These are phyloP conservation scores for Amiota mariae DNA, from an alignment of 2,888 invertebrate genomes.

Conservation along the genomic window DNA sequence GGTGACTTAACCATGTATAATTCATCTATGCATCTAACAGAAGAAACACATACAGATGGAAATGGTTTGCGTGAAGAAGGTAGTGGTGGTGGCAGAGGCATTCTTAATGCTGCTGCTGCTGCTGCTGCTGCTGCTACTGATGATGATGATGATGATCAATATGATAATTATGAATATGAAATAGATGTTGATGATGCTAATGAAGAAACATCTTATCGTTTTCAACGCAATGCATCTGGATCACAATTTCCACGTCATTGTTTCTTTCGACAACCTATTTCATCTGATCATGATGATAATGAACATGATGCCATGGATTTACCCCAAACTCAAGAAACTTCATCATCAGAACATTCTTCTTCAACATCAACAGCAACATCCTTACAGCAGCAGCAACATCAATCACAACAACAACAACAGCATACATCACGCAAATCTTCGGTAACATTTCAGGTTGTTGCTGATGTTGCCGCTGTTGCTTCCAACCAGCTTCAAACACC, in stretches of 20 bases:
- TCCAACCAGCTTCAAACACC: conserved; percentile 17
- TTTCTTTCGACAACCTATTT: conserved; percentile 68
- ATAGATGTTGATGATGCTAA: conserved; percentile 7
- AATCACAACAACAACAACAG: conserved; percentile 25
- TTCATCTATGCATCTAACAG: conserved; percentile 58
- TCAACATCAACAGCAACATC: conserved; percentile 44
- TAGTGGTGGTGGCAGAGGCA: conserved; percentile 4
- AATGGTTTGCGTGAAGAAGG: conserved; percentile 43
- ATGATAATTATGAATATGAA: conserved; percentile 35
- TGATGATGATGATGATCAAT: conserved; percentile 18
- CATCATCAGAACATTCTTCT: conserved; percentile 65
- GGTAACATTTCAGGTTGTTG: conserved; percentile 67
- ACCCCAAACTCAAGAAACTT: conserved; percentile 42
- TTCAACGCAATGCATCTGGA: conserved; percentile 71
- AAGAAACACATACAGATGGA: conserved; percentile 34
- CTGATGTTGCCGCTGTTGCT: conserved; percentile 6
- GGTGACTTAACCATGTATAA: conserved; percentile 72
- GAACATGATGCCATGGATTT: conserved; percentile 31
- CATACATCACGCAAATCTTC: conserved; percentile 71
- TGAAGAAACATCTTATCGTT: conserved; percentile 53
- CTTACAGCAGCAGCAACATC: background rate
- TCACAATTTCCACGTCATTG: conserved; percentile 73
- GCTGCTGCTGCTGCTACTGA: background rate
- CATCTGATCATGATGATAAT: conserved; percentile 48
- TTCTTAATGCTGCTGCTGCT: conserved; percentile 28